Evolutionary conservation across 2,113 vertebrate genomes (phyloP).

Genomic region (Oryzias javanicus): DNA sequence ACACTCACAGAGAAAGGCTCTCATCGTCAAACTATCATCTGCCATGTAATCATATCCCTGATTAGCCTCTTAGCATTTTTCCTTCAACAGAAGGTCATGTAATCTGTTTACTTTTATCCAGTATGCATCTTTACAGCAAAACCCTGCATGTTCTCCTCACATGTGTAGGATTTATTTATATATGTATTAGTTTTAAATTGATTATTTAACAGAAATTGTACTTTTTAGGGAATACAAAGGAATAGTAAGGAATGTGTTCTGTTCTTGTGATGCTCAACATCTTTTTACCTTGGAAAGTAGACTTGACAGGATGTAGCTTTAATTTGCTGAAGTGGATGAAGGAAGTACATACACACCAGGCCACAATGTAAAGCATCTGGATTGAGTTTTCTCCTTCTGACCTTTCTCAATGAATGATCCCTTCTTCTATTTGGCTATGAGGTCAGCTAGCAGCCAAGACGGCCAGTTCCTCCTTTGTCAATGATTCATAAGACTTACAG

Average conservation of each 20-base stretch:
- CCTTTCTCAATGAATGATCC: slow-evolving; percentile 53
- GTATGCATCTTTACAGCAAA: too few species aligned
- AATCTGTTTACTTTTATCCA: too few species aligned
- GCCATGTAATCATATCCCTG: not conserved
- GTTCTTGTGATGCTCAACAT: slow-evolving; percentile 29
- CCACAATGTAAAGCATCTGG: slow-evolving; percentile 59
- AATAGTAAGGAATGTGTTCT: slow-evolving; percentile 14
- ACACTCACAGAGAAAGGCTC: too few species aligned
- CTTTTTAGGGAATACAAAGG: not conserved
- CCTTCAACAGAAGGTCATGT: not conserved
- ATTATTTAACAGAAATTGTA: too few species aligned
- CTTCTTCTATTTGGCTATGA: slow-evolving; percentile 41
- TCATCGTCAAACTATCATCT: not conserved
- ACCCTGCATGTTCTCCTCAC: too few species aligned
- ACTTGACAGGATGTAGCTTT: slow-evolving; percentile 33
- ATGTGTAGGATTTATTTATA: too few species aligned
- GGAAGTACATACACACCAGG: slow-evolving; percentile 22
- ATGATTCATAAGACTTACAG: slow-evolving; percentile 50
- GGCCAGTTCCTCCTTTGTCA: slow-evolving; percentile 40
- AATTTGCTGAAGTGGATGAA: slow-evolving; percentile 60
- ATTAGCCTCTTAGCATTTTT: not conserved
- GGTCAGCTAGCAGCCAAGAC: slow-evolving; percentile 21
- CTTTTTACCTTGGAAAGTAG: slow-evolving; percentile 3
- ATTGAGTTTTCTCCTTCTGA: slow-evolving; percentile 58
- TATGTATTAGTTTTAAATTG: too few species aligned